Conservation (phyloP, 2,113 vertebrate genomes). For the Melanocharis versteri region DNA sequence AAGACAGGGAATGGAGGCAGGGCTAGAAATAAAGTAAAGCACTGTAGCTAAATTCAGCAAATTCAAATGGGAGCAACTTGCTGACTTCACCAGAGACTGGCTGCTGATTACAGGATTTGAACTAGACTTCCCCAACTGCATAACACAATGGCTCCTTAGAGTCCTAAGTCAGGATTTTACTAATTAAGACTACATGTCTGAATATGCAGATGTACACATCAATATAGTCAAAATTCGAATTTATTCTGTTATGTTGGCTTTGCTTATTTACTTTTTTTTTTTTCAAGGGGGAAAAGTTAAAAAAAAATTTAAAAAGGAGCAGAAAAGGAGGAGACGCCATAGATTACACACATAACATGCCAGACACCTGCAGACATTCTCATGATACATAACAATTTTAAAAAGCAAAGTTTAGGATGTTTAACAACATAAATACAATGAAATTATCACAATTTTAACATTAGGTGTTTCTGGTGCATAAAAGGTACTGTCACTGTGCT, state of each 20-base stretch:
- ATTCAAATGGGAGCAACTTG: constrained; percentile 8
- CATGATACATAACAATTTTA: neutral
- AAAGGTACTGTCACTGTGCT: neutral
- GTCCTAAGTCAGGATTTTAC: constrained; percentile 9
- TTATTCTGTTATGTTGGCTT: neutral
- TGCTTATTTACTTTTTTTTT: neutral
- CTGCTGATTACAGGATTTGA: constrained; percentile 14
- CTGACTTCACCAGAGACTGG: neutral
- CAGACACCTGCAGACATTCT: neutral
- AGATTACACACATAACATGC: neutral
- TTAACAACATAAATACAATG: neutral
- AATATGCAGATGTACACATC: neutral
- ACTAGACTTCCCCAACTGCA: neutral
- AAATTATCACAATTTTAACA: neutral
- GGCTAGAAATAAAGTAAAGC: neutral
- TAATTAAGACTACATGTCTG: neutral
- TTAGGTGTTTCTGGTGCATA: neutral
- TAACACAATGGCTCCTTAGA: neutral
- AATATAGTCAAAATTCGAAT: neutral
- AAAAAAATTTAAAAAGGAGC: neutral
- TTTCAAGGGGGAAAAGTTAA: too few species aligned
- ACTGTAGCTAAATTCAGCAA: neutral
- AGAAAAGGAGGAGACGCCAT: neutral
- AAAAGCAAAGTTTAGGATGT: neutral
- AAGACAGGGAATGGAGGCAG: neutral